These are phyloP conservation scores for Phalacrocorax carbo DNA, from an alignment of 2,113 vertebrate genomes.

Conservation along the genomic window DNA sequence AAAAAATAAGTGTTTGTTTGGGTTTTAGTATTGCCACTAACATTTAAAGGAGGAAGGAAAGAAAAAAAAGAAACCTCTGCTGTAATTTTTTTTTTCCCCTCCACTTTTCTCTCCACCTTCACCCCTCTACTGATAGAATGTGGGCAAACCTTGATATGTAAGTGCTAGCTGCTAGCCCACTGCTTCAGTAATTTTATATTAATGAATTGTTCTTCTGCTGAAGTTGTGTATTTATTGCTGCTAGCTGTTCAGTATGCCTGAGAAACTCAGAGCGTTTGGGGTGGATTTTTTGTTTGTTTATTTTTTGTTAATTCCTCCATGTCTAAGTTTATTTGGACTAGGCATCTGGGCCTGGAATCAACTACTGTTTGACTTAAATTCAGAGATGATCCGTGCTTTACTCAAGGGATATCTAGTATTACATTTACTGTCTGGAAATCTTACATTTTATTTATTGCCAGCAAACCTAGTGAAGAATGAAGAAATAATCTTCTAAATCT, in stretches of 20 bases:
- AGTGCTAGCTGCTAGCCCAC: neutral
- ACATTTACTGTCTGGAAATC: conserved; percentile 18
- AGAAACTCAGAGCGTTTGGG: neutral
- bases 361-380: conserved; percentile 49
- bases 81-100: neutral
- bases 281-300: neutral
- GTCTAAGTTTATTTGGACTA: conserved; percentile 24
- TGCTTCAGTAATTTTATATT: neutral
- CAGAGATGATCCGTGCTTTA: conserved; percentile 17
- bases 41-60: neutral
- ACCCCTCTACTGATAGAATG: neutral
- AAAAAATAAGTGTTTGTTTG: conserved; percentile 25
- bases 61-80: neutral
- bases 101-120: neutral
- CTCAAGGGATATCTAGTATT: neutral
- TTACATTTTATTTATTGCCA: neutral
- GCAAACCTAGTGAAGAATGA: neutral
- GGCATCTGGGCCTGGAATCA: neutral
- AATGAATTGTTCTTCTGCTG: neutral
- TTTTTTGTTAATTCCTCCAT: neutral
- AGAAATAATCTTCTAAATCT: neutral
- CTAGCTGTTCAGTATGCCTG: neutral
- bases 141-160: neutral
- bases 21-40: neutral
- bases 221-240: neutral